Evolutionary conservation across 1,140 invertebrate species (phyloP), one percentile per base, ranked within the genome.

Genomic region (Formica exsecta): DNA sequence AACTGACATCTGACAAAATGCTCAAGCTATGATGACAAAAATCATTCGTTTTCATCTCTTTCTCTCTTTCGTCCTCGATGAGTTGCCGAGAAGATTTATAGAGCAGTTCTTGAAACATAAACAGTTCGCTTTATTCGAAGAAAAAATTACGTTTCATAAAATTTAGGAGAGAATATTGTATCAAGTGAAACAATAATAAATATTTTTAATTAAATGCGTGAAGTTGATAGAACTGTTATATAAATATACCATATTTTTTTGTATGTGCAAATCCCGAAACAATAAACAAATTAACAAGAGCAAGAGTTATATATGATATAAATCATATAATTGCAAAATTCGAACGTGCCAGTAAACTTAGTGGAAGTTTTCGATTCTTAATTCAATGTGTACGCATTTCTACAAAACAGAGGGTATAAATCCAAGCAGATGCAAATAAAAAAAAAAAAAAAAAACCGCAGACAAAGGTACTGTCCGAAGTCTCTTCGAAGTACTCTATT

Each of bases 171-270:
- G 1, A 51, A 51, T 51, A 51, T 51, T 51, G 1, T 19, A 13
- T 48, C 11, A 51, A 51, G 4, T 51, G 16, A 51, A 59, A 59
- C n/a, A 59, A 59, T 59, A 73, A 73, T 73, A 54, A 54, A 73
- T 19, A 54, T 73, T 36, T 38, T 22, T 57, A 73, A 73, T 36
- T 36, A 38, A 29, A 36, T 51, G 5, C 11, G n/a, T 19, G 13
- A 19, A 61, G 25, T 41, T 19, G 38, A 32, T 22, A 25, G 32
- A 38, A 59, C 25, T 59, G 32, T 74, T 38, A 22, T 32, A 59
- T 57, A 59, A 32, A 74, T 22, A 38, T 38, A 8, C 41, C 71
- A 74, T 61, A 41, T 41, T 11, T 32, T 7, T 32, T 7, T 41
- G 36, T 59, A 7, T 74, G 32, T 61, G 32, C 36, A 22, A 41